Percentiles rank a stretch among this genome's conserved stretches.
Conservation (phyloP, 2,888 invertebrate species). For the Oligia strigilis region DNA sequence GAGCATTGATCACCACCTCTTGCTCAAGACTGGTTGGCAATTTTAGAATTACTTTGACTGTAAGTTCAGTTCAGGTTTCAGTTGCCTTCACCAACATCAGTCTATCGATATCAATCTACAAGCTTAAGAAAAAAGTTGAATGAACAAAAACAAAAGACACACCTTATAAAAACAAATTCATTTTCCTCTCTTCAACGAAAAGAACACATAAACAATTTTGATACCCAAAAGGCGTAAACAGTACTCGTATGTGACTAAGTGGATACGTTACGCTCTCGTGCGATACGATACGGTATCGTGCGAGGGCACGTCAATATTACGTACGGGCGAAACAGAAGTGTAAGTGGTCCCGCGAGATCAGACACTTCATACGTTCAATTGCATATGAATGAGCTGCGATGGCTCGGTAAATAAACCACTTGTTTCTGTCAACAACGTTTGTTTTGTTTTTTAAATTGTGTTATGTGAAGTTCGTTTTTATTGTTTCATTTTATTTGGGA, state of each 20-base stretch:
- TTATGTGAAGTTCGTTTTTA: slow-evolving; percentile 1
- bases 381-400: slow-evolving; percentile 66
- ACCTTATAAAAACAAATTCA: neutral
- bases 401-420: slow-evolving; percentile 62
- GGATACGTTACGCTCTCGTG: slow-evolving; percentile 24
- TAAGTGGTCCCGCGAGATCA: slow-evolving; percentile 63
- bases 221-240: slow-evolving; percentile 37
- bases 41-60: neutral
- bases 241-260: slow-evolving; percentile 37
- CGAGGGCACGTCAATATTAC: slow-evolving; percentile 52
- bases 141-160: neutral
- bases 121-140: neutral
- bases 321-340: slow-evolving; percentile 36
- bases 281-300: slow-evolving; percentile 21
- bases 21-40: neutral
- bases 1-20: neutral
- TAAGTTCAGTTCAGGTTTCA: neutral
- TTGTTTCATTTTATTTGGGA: slow-evolving; percentile 1
- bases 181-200: slow-evolving; percentile 1
- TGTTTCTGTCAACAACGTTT: slow-evolving; percentile 54
- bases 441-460: slow-evolving; percentile 32
- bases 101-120: neutral
- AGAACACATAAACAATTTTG: slow-evolving; percentile 16
- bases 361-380: slow-evolving; percentile 60
- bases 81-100: neutral